Evolutionary conservation across 2,113 vertebrate species (phyloP), one percentile per base, ranked within the genome.

Genomic region (Coptodon bakossiorum): DNA sequence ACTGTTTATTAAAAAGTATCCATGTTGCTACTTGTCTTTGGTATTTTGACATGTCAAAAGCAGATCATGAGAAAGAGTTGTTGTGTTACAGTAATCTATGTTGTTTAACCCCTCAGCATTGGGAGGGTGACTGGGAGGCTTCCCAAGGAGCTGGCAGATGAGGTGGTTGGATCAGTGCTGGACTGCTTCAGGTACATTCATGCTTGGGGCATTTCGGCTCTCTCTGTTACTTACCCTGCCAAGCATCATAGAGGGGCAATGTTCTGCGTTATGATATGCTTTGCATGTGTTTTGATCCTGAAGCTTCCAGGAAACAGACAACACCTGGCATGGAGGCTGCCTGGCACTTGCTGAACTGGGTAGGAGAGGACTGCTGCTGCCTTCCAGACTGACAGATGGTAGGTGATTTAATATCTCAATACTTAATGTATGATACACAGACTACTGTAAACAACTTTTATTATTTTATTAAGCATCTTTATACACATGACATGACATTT

Each of bases 251-350:
- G 45, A 50, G 43, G 24, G 71, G 4, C 16, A 78, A 0, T 53
- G 27, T n/a, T 19, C 22, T 61, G 3, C 6, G 3, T 90, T 38
- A 82, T 71, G 3, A 76, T 17, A 4, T 9, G 5, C 83, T 81
- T 38, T 29, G 9, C 83, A 11, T 73, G 13, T 80, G 17, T 84
- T 66, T 66, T 84, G 6, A 38, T 61, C 57, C 83, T 95, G 3
- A 50, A 99, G 98, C 94, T 99, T 98, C 83, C 98, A 99, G 95
- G 98, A 99, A 91, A 99, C 98, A 0, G 97, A 99, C 92, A 98
- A 96, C 1, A 96, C 98, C 0, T 99, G 98, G 98, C 99, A 99
- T 3, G 99, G 99, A 0, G 98, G 98, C 48, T 99, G 98, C 91
- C 95, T 99, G 86, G 98, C 98, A 2, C 95, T 99, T 89, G 99